These are phyloP conservation scores for Subanguina moxae DNA, from an alignment of 1,140 invertebrate species.

Conservation along the genomic window DNA sequence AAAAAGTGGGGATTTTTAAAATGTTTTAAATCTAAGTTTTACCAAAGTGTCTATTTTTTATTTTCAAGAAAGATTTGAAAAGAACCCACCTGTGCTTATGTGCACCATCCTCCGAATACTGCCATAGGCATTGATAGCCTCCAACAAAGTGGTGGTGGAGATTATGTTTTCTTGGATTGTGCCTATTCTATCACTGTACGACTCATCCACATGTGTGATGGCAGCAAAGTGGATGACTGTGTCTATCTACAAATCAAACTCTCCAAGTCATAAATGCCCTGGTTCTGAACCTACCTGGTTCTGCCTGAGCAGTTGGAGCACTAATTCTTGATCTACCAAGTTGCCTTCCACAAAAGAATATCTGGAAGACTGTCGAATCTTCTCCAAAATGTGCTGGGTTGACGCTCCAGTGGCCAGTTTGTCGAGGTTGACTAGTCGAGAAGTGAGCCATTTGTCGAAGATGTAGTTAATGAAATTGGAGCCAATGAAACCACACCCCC, in stretches of 20 bases:
- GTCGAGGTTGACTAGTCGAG: conserved; percentile 55
- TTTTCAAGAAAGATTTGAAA: conserved; percentile 10
- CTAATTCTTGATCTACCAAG: conserved; percentile 40
- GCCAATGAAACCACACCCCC: conserved; percentile 57
- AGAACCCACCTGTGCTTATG: conserved; percentile 52
- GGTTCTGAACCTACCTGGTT: conserved; percentile 36
- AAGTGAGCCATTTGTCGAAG: conserved; percentile 48
- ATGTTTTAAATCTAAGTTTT: not conserved
- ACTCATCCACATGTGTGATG: conserved; percentile 59
- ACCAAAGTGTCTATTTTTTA: conserved; percentile 4
- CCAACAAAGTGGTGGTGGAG: conserved; percentile 53
- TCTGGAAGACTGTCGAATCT: conserved; percentile 44
- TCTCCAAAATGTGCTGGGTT: conserved; percentile 37
- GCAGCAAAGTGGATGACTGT: conserved; percentile 60
- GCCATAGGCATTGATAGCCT: conserved; percentile 44
- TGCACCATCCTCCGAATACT: conserved; percentile 52
- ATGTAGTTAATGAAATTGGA: conserved; percentile 58
- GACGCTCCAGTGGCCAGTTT: conserved; percentile 53
- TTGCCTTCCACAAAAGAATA: conserved; percentile 50
- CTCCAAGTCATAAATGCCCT: not conserved
- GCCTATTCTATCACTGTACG: conserved; percentile 57
- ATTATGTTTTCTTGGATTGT: conserved; percentile 60
- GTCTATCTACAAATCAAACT: conserved; percentile 48
- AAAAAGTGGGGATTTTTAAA: too few relatives aligned
- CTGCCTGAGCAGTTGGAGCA: conserved; percentile 39